These are phyloP conservation scores for Podabrus alpinus DNA, from an alignment of 2,888 invertebrate genomes.

Conservation along the genomic window DNA sequence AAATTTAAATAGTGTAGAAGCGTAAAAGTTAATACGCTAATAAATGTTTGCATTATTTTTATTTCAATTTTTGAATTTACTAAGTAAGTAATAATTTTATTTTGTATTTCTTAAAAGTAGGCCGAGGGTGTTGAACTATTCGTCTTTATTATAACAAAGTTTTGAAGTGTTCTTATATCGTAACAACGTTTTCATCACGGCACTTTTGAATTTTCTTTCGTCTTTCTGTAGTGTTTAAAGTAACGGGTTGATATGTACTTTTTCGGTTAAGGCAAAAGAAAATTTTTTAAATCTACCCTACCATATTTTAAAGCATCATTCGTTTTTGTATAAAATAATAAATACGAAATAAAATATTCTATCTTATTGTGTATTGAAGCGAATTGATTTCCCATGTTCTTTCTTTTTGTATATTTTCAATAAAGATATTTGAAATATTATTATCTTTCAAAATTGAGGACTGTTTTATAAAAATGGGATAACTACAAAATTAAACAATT, in stretches of 20 bases:
- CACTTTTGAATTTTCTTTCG: not conserved
- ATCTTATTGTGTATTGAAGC: not conserved
- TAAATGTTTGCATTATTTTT: not conserved
- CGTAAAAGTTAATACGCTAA: too few relatives aligned
- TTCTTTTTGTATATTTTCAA: too few relatives aligned
- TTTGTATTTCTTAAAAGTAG: not conserved
- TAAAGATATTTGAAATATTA: too few relatives aligned
- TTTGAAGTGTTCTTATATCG: not conserved
- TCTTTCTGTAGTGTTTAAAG: not conserved
- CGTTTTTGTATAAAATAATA: not conserved
- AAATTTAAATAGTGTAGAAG: too few relatives aligned
- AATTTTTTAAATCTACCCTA: not conserved
- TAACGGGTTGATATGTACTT: not conserved
- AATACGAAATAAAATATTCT: not conserved
- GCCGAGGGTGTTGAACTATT: not conserved
- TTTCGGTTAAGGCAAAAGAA: not conserved
- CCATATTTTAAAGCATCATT: not conserved
- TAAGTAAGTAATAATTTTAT: not conserved
- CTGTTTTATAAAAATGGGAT: too few relatives aligned
- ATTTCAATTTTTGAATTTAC: too few relatives aligned
- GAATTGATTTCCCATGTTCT: too few relatives aligned
- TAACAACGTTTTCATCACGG: not conserved
- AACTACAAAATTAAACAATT: too few relatives aligned
- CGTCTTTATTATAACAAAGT: not conserved
- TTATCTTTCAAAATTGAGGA: too few relatives aligned